phyloP scores from a whole-genome alignment of 2,888 invertebrate genomes.

The Clitarchus hookeri region DNA sequence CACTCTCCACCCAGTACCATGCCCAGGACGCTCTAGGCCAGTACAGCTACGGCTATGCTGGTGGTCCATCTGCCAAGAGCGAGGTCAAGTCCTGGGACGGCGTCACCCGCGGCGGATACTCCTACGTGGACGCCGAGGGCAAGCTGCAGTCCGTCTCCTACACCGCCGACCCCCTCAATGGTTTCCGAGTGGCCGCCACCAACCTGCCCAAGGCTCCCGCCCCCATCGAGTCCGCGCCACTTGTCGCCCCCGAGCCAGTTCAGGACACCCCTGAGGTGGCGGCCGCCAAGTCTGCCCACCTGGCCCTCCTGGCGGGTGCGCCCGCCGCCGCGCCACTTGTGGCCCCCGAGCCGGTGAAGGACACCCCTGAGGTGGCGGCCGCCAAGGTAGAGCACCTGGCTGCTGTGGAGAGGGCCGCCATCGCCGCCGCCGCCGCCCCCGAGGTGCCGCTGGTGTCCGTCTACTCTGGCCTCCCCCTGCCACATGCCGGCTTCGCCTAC shows the following conservation, averaged over 20 bases:
- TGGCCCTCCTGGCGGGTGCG: slow-evolving; percentile 47
- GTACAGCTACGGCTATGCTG: slow-evolving; percentile 53
- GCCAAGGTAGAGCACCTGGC: slow-evolving; percentile 54
- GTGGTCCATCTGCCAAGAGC: slow-evolving; percentile 43
- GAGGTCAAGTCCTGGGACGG: slow-evolving; percentile 61
- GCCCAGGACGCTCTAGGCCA: slow-evolving; percentile 55
- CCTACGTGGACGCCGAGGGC: slow-evolving; percentile 64
- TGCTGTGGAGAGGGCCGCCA: slow-evolving; percentile 46
- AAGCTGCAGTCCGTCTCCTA: slow-evolving; percentile 47
- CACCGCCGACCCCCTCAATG: slow-evolving; percentile 47
- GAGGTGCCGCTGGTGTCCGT: slow-evolving; percentile 38
- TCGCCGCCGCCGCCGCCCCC: slow-evolving; percentile 49
- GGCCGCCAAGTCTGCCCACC: slow-evolving; percentile 59
- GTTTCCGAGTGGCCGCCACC: slow-evolving; percentile 50
- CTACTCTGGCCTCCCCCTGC: slow-evolving; percentile 52
- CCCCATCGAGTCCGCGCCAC: slow-evolving; percentile 46
- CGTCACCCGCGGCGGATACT: slow-evolving; percentile 64
- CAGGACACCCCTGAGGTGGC: slow-evolving; percentile 54
- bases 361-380: slow-evolving; percentile 22
- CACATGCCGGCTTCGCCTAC: slow-evolving; percentile 28
- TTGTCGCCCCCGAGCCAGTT: slow-evolving; percentile 45
- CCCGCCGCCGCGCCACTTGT: slow-evolving; percentile 28
- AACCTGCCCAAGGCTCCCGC: slow-evolving; percentile 51
- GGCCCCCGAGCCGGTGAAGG: slow-evolving; percentile 31
- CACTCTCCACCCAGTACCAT: slow-evolving; percentile 45